Conservation (phyloP, 2,113 vertebrate genomes). For the Montifringilla adamsi region DNA sequence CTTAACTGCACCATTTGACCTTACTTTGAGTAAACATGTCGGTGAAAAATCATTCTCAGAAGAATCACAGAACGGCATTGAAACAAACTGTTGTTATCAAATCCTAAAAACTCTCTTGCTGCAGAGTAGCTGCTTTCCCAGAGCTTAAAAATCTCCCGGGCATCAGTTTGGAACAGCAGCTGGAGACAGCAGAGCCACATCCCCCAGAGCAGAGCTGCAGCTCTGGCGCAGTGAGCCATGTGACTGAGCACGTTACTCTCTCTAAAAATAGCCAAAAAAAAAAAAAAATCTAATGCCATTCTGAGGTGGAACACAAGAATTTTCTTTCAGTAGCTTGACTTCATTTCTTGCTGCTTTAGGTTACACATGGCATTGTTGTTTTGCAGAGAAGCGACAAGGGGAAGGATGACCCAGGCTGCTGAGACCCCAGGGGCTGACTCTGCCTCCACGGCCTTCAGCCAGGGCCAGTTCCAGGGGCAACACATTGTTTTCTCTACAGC, state of each 20-base stretch:
- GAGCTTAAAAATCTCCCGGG: neutral
- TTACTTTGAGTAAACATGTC: neutral
- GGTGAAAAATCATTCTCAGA: neutral
- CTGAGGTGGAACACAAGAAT: neutral
- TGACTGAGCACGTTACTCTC: neutral
- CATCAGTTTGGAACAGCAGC: neutral
- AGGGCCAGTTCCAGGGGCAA: neutral
- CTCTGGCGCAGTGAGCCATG: neutral
- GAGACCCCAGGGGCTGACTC: neutral
- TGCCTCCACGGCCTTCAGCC: neutral
- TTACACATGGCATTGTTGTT: rapidly evolving
- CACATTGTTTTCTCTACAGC: neutral
- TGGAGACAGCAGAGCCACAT: neutral
- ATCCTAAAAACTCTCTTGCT: neutral
- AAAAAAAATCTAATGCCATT: neutral
- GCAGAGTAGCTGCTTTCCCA: neutral
- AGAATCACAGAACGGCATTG: neutral
- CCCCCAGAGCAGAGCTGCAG: neutral
- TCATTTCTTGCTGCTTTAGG: neutral
- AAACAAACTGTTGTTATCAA: neutral
- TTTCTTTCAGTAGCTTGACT: neutral
- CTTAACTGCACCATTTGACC: neutral
- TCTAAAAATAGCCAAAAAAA: neutral
- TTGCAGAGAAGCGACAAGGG: rapidly evolving
- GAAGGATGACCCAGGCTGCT: rapidly evolving